A percentile compares a stretch with the other conserved stretches of the same genome.
These are phyloP conservation scores for Pyrochroa serraticornis DNA, from an alignment of 2,888 invertebrate species.

Conservation along the genomic window DNA sequence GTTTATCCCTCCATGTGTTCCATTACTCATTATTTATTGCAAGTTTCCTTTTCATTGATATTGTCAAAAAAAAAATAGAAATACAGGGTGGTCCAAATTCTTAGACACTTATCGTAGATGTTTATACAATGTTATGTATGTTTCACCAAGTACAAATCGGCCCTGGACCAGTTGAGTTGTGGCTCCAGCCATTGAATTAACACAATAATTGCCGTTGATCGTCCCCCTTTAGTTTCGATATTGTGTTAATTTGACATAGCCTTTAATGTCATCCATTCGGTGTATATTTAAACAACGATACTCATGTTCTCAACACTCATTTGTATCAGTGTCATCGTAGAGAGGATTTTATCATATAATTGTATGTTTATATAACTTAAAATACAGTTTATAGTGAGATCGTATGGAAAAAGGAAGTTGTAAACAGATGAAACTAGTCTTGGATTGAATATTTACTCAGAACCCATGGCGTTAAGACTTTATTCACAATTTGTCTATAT, in stretches of 20 bases:
- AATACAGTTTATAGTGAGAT: conserved; percentile 31
- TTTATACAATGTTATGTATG: conserved; percentile 26
- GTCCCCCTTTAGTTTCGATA: conserved; percentile 9
- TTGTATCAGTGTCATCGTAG: conserved; percentile 30
- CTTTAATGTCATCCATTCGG: conserved; percentile 24
- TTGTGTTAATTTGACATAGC: conserved; percentile 6
- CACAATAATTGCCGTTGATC: neutral
- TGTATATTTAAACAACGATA: conserved; percentile 34
- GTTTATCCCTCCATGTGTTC: conserved; percentile 43
- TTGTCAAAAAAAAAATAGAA: conserved; percentile 21
- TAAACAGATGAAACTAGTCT: conserved; percentile 29
- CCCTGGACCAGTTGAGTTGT: conserved; percentile 25
- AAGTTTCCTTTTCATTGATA: conserved; percentile 10
- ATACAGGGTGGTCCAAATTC: conserved; percentile 35
- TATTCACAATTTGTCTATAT: conserved; percentile 38
- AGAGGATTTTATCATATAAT: conserved; percentile 22
- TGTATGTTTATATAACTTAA: conserved; percentile 32
- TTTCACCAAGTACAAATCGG: conserved; percentile 28
- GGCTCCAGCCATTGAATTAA: neutral
- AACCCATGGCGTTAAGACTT: conserved; percentile 42
- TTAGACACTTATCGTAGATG: conserved; percentile 30
- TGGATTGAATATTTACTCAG: conserved; percentile 35
- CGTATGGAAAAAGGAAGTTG: conserved; percentile 19
- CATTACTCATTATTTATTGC: conserved; percentile 29
- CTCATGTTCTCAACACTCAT: conserved; percentile 27